phyloP scores from a whole-genome alignment of 1,140 invertebrate species.

The Psix sp. region DNA sequence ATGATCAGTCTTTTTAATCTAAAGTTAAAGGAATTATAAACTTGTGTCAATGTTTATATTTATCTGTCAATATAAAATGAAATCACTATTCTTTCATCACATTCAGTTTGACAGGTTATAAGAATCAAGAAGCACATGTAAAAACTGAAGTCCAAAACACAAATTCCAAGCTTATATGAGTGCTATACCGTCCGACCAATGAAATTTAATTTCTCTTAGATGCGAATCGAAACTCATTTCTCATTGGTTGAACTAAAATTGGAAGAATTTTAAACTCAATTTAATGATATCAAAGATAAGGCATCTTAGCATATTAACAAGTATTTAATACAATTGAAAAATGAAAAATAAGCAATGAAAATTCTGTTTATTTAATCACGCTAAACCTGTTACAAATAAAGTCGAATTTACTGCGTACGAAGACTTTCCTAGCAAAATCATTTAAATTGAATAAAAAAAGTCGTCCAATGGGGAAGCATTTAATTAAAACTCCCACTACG shows the following conservation, averaged over 20 bases:
- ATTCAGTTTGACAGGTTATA: constrained; percentile 9
- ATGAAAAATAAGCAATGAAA: background rate
- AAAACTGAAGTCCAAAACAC: background rate
- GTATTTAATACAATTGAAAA: no score
- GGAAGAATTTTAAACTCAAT: constrained; percentile 20
- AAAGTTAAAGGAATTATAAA: background rate
- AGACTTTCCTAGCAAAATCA: constrained; percentile 1
- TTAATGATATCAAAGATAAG: background rate
- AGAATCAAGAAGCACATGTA: background rate
- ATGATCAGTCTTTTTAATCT: background rate
- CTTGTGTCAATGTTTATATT: background rate
- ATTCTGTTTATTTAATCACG: background rate
- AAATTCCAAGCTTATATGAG: background rate
- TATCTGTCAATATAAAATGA: background rate
- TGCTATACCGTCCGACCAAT: constrained; percentile 11
- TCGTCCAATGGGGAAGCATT: constrained; percentile 28
- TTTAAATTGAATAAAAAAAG: constrained; percentile 41
- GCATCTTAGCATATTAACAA: no score
- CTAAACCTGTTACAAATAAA: background rate
- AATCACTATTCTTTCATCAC: background rate
- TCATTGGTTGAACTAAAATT: background rate
- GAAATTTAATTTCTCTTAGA: constrained; percentile 14
- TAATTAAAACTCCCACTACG: constrained; percentile 32
- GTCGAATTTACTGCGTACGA: background rate
- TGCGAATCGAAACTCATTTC: background rate